phyloP scores from a whole-genome alignment of 2,113 vertebrate species.

The Marmota flaviventris region DNA sequence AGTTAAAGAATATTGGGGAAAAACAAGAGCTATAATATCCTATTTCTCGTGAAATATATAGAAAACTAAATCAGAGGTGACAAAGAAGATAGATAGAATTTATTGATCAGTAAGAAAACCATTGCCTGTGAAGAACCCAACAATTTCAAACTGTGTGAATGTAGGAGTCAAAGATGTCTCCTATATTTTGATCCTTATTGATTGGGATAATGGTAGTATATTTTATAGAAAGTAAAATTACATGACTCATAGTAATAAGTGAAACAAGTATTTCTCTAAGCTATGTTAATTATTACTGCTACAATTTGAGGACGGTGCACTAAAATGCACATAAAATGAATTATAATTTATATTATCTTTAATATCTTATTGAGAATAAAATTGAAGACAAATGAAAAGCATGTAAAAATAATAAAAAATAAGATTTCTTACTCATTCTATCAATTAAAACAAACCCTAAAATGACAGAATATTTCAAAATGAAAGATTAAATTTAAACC shows the following conservation, averaged over 20 bases:
- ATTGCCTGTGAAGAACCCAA: background rate
- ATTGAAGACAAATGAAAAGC: background rate
- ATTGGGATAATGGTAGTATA: background rate
- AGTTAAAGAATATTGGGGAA: background rate
- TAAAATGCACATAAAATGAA: background rate
- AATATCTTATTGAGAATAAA: background rate
- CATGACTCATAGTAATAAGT: background rate
- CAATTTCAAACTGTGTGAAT: background rate
- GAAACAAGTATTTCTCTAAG: background rate
- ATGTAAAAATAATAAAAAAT: background rate
- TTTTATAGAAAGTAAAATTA: background rate
- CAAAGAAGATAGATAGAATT: background rate
- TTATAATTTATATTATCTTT: background rate
- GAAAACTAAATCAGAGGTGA: background rate
- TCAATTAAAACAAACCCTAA: background rate
- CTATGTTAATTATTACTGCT: constrained; percentile 19
- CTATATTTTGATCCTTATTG: background rate
- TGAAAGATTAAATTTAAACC: background rate
- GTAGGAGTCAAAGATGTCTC: background rate
- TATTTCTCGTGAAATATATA: background rate
- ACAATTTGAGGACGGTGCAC: background rate
- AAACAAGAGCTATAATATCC: background rate
- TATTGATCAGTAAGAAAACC: constrained; percentile 18
- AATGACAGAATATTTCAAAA: background rate
- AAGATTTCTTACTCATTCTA: background rate